These are phyloP conservation scores for Cyanoliseus patagonus DNA, from an alignment of 2,113 vertebrate species.

Conservation along the genomic window DNA sequence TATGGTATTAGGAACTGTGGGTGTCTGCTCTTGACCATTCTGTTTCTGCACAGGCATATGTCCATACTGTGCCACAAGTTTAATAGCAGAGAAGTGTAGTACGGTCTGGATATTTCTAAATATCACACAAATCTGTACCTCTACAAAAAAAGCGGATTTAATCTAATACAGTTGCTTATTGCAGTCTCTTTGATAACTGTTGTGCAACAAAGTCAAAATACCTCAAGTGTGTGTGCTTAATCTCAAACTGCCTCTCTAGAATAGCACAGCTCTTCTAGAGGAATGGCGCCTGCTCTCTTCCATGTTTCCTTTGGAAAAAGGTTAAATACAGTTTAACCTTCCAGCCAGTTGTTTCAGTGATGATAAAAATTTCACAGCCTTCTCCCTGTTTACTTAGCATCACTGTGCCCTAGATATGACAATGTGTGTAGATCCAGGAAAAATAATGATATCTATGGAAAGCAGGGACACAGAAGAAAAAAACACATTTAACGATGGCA, in stretches of 20 bases:
- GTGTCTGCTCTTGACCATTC: not conserved
- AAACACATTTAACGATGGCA: constrained; percentile 38
- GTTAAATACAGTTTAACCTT: not conserved
- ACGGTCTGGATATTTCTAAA: not conserved
- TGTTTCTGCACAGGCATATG: not conserved
- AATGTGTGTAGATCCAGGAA: constrained; percentile 25
- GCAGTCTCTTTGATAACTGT: not conserved
- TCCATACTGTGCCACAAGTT: fast-evolving
- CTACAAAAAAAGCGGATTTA: not conserved
- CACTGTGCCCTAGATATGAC: constrained; percentile 58
- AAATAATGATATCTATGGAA: constrained; percentile 63
- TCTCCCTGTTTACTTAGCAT: constrained; percentile 27
- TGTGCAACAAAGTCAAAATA: not conserved
- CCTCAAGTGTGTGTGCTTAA: not conserved
- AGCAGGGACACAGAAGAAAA: constrained; percentile 30
- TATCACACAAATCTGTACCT: not conserved
- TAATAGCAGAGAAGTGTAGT: not conserved
- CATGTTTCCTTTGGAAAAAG: not conserved
- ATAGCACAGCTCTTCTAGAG: not conserved
- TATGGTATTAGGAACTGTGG: not conserved
- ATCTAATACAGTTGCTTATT: not conserved
- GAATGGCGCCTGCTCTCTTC: not conserved
- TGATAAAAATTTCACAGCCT: constrained; percentile 43
- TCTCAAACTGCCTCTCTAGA: not conserved
- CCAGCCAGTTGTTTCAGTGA: constrained; percentile 3